Evolutionary conservation across 2,888 invertebrate species (phyloP).

Genomic region (Tinea pellionella): DNA sequence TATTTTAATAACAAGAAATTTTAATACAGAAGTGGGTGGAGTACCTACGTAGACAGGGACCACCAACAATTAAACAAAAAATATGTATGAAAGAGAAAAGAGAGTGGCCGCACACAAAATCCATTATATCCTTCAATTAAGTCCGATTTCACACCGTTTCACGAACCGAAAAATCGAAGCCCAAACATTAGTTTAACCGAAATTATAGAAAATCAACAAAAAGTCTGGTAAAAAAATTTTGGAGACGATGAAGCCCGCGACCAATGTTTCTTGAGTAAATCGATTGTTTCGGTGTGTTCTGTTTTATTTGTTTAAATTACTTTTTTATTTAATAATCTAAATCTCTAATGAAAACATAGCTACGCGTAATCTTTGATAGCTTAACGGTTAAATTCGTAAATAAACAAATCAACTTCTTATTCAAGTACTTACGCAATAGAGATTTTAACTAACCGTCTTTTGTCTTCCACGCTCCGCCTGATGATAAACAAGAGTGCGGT

Average conservation of each 20-base stretch:
- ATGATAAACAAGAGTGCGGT: no score
- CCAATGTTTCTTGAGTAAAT: neutral
- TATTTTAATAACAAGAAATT: neutral
- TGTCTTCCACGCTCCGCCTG: no score
- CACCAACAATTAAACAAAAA: constrained; percentile 22
- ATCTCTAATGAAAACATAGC: neutral
- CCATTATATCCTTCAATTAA: constrained; percentile 63
- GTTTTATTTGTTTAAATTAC: neutral
- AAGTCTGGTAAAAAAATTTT: constrained; percentile 42
- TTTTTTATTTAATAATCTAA: neutral
- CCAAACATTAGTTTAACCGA: constrained; percentile 68
- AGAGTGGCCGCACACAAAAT: constrained; percentile 61
- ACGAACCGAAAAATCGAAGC: constrained; percentile 69
- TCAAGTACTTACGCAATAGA: no score
- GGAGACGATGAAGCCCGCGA: neutral
- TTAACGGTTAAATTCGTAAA: neutral
- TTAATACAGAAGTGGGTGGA: neutral
- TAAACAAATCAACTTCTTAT: neutral
- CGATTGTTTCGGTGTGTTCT: neutral
- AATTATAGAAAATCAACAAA: constrained; percentile 65
- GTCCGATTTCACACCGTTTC: constrained; percentile 66
- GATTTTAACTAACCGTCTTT: no score
- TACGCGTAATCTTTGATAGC: neutral
- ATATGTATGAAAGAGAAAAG: constrained; percentile 19
- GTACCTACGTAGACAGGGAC: neutral